These are phyloP conservation scores for Lagothrix lagotricha DNA, from an alignment of 2,797 vertebrate genomes.

Conservation along the genomic window DNA sequence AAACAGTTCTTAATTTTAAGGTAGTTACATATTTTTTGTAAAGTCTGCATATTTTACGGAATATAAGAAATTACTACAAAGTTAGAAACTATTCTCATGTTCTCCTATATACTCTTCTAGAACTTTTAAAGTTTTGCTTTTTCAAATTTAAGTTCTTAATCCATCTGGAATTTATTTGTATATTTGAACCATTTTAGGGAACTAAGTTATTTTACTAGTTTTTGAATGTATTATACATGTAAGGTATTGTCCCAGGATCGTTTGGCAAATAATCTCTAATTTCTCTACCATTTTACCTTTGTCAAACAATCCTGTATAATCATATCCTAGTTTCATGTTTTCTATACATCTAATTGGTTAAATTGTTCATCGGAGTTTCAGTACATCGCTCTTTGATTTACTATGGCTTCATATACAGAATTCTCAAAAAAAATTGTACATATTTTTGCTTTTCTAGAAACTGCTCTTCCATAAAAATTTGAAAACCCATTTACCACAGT, in stretches of 20 bases:
- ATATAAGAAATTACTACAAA: not conserved
- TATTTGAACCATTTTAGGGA: not conserved
- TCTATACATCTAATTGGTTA: not conserved
- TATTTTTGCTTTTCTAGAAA: not conserved
- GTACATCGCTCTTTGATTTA: not conserved
- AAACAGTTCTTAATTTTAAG: not conserved
- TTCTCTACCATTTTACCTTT: not conserved
- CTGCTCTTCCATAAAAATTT: not conserved
- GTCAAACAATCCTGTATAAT: not conserved
- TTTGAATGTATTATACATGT: not conserved
- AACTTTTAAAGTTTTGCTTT: not conserved
- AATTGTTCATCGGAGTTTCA: not conserved
- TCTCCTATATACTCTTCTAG: not conserved
- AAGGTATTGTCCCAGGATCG: not conserved
- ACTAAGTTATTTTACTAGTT: not conserved
- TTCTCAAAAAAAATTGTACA: not conserved
- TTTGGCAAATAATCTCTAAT: not conserved
- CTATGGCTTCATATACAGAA: not conserved
- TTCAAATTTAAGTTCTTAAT: not conserved
- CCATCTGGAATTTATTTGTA: not conserved
- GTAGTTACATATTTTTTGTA: not conserved
- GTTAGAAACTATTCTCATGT: not conserved
- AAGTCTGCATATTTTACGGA: not conserved
- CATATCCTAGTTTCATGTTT: not conserved
- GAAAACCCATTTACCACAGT: not conserved